Percentiles rank a stretch among this genome's conserved stretches.
These are phyloP conservation scores for Cottoperca gobio DNA, from an alignment of 2,797 vertebrate species.

Conservation along the genomic window DNA sequence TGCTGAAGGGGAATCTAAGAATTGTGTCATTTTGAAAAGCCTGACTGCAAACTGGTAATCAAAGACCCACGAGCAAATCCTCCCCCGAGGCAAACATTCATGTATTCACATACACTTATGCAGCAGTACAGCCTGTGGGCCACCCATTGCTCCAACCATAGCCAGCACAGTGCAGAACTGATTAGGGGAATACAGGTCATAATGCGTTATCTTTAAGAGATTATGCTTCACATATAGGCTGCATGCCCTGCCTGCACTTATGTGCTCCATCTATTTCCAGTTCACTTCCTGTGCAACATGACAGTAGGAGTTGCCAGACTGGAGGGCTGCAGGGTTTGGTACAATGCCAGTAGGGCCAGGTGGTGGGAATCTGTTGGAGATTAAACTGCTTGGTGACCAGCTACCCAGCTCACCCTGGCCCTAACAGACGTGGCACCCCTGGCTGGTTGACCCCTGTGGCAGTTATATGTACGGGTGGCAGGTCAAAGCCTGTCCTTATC, in stretches of 20 bases:
- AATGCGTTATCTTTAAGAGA: constrained; percentile 23
- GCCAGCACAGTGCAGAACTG: constrained; percentile 21
- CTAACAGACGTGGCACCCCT: constrained; percentile 64
- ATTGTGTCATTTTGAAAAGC: constrained; percentile 66
- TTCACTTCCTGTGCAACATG: constrained; percentile 47
- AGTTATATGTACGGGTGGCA: constrained; percentile 49
- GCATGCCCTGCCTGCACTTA: neutral
- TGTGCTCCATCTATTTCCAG: constrained; percentile 20
- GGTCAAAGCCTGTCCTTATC: constrained; percentile 52
- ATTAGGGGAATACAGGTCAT: constrained; percentile 23
- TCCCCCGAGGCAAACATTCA: constrained; percentile 60
- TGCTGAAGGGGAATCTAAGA: constrained; percentile 64
- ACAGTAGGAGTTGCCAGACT: constrained; percentile 67
- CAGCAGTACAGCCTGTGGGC: constrained; percentile 56
- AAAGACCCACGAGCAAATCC: constrained; percentile 68
- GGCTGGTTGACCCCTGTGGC: constrained; percentile 61
- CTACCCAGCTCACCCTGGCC: constrained; percentile 57
- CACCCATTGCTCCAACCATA: constrained; percentile 34
- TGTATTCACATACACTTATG: constrained; percentile 55
- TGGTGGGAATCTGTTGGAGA: constrained; percentile 80
- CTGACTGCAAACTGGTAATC: constrained; percentile 65
- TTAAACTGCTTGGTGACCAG: constrained; percentile 76
- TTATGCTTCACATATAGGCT: constrained; percentile 20
- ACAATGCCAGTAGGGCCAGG: constrained; percentile 74
- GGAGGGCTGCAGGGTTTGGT: constrained; percentile 63